phyloP scores from a whole-genome alignment of 2,113 vertebrate species.

The Pleuronectes platessa region DNA sequence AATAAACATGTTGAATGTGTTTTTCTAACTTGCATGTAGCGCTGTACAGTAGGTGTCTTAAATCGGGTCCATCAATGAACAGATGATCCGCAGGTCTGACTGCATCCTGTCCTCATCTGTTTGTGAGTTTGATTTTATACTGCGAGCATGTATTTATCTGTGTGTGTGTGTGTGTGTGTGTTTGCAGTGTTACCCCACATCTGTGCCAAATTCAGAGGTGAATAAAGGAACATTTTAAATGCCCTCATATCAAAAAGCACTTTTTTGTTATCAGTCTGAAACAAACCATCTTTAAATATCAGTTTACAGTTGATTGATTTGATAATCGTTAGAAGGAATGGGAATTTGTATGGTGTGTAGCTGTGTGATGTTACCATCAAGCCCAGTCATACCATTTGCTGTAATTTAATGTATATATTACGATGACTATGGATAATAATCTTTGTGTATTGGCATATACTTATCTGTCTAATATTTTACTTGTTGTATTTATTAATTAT shows the following conservation, averaged over 20 bases:
- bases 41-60: conserved; percentile 29
- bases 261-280: too few species aligned
- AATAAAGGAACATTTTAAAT: background rate
- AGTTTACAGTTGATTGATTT: background rate
- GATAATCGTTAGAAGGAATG: conserved; percentile 22
- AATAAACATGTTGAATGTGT: conserved; percentile 51
- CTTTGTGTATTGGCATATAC: conserved; percentile 40
- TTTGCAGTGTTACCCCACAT: background rate
- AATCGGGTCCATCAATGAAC: conserved; percentile 11
- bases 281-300: too few species aligned
- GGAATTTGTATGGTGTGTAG: conserved; percentile 30
- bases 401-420: conserved; percentile 69
- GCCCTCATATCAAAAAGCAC: background rate
- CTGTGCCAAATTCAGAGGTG: too few species aligned
- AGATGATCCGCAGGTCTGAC: conserved; percentile 32
- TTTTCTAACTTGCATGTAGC: conserved; percentile 61
- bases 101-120: conserved; percentile 29
- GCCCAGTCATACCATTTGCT: conserved; percentile 65
- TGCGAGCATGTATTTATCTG: conserved; percentile 21
- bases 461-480: conserved; percentile 42
- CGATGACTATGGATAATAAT: conserved; percentile 47
- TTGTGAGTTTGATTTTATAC: conserved; percentile 3
- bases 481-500: conserved; percentile 42
- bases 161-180: conserved; percentile 11
- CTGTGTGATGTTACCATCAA: conserved; percentile 55